These are phyloP conservation scores for Drosophila biarmipes DNA, from an alignment of 1,140 invertebrate species.

Conservation along the genomic window DNA sequence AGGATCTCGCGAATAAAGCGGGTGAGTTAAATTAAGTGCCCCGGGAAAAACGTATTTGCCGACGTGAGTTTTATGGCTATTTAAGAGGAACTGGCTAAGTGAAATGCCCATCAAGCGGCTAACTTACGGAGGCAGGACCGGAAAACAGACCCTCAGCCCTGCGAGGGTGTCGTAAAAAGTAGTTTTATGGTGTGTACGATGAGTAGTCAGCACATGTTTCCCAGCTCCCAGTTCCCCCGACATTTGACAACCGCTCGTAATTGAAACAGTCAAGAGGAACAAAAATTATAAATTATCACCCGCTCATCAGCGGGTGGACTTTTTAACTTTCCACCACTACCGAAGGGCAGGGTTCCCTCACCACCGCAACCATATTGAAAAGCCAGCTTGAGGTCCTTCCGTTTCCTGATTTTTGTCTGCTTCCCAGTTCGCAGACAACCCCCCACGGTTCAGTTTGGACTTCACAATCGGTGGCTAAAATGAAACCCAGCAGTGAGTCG, in stretches of 20 bases:
- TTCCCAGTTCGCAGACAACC: slow-evolving; percentile 3
- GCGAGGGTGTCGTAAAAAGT: slow-evolving; percentile 13
- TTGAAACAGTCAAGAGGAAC: slow-evolving; percentile 48
- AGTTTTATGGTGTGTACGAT: slow-evolving; percentile 2
- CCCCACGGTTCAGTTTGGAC: slow-evolving; percentile 28
- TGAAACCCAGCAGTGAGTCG: slow-evolving; percentile 18
- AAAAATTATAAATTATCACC: slow-evolving; percentile 55
- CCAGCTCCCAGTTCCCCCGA: slow-evolving; percentile 3
- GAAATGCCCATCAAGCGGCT: slow-evolving; percentile 5
- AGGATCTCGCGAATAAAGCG: slow-evolving; percentile 12
- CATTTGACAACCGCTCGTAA: slow-evolving; percentile 47
- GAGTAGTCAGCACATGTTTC: slow-evolving; percentile 36
- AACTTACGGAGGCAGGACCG: slow-evolving; percentile 11
- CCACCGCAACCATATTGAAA: slow-evolving; percentile 8
- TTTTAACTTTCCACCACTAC: slow-evolving; percentile 14
- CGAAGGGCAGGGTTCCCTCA: background rate
- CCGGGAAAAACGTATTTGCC: slow-evolving; percentile 42
- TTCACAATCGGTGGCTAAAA: slow-evolving; percentile 24
- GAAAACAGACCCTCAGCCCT: slow-evolving; percentile 29
- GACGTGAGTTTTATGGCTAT: slow-evolving; percentile 53
- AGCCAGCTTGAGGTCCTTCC: slow-evolving; percentile 32
- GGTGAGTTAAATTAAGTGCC: slow-evolving; percentile 50
- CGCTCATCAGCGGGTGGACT: slow-evolving; percentile 17
- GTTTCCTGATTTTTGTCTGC: background rate
- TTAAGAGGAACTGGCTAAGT: slow-evolving; percentile 51